Evolutionary conservation across 1,140 invertebrate genomes (phyloP).

Genomic region (Trinorchestia longiramus): DNA sequence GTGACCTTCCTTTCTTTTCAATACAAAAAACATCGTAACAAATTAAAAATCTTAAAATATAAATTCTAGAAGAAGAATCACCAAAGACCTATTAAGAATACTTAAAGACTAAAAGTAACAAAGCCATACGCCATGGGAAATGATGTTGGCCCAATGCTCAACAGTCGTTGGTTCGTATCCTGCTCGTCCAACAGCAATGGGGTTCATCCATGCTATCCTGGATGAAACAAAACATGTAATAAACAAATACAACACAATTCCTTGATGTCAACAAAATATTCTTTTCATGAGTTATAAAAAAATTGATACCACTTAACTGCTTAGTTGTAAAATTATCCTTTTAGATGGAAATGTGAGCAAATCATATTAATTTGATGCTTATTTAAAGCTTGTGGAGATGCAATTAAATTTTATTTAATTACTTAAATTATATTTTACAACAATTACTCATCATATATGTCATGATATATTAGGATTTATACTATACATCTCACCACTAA

Average conservation of each 20-base stretch:
- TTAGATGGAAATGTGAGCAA: neutral
- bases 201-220: slow-evolving; percentile 81
- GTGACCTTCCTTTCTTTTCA: too few relatives aligned
- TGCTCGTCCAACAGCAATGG: slow-evolving; percentile 75
- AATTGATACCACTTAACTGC: neutral
- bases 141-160: slow-evolving; percentile 91
- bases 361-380: too few relatives aligned
- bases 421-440: too few relatives aligned
- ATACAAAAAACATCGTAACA: too few relatives aligned
- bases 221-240: slow-evolving; percentile 66
- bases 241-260: neutral
- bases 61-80: too few relatives aligned
- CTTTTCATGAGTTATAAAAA: neutral
- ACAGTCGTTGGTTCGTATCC: slow-evolving; percentile 82
- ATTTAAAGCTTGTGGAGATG: too few relatives aligned
- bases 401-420: too few relatives aligned
- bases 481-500: too few relatives aligned
- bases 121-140: slow-evolving; percentile 83
- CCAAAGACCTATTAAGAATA: too few relatives aligned
- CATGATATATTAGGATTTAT: too few relatives aligned
- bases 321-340: neutral
- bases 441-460: too few relatives aligned
- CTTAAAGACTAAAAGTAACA: neutral
- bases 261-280: neutral
- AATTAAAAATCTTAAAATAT: too few relatives aligned